Conservation (phyloP, 2,888 invertebrate species). For the Panorpa germanica region DNA sequence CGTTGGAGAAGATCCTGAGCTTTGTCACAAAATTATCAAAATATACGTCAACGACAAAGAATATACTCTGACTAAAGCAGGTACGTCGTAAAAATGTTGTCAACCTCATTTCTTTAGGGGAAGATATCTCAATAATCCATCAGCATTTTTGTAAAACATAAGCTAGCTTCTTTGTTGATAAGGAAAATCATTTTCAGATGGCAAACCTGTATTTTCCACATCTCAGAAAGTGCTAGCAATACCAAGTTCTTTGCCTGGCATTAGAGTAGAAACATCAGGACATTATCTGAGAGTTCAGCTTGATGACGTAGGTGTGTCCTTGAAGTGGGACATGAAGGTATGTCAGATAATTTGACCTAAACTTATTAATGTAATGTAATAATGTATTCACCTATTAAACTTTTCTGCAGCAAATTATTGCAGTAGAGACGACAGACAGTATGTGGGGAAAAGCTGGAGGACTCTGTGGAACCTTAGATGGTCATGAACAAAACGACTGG, state of each 20-base stretch:
- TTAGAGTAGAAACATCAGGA: conserved; percentile 52
- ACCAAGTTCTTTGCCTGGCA: conserved; percentile 51
- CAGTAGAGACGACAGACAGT: conserved; percentile 43
- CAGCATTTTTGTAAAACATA: too few species aligned
- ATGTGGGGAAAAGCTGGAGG: conserved; percentile 68
- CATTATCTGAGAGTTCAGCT: conserved; percentile 48
- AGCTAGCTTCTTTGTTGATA: not conserved
- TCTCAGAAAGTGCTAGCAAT: conserved; percentile 38
- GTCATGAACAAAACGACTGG: conserved; percentile 48
- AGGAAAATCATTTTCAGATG: conserved; percentile 23
- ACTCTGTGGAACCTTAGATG: conserved; percentile 63
- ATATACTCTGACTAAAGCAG: conserved; percentile 14
- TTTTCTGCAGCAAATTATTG: conserved; percentile 34
- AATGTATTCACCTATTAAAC: not conserved
- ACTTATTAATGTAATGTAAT: not conserved
- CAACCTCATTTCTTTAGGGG: too few species aligned
- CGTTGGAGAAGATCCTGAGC: conserved; percentile 32
- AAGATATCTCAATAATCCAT: too few species aligned
- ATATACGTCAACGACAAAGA: conserved; percentile 32
- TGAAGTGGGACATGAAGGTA: conserved; percentile 65
- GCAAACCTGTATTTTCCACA: conserved; percentile 31
- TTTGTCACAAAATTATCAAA: conserved; percentile 52
- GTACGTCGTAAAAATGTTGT: too few species aligned
- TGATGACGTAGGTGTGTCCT: conserved; percentile 41
- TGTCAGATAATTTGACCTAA: too few species aligned